Evolutionary conservation across 2,113 vertebrate species (phyloP), one percentile per base, ranked within the genome.

Genomic region (Chrysochloris asiatica): DNA sequence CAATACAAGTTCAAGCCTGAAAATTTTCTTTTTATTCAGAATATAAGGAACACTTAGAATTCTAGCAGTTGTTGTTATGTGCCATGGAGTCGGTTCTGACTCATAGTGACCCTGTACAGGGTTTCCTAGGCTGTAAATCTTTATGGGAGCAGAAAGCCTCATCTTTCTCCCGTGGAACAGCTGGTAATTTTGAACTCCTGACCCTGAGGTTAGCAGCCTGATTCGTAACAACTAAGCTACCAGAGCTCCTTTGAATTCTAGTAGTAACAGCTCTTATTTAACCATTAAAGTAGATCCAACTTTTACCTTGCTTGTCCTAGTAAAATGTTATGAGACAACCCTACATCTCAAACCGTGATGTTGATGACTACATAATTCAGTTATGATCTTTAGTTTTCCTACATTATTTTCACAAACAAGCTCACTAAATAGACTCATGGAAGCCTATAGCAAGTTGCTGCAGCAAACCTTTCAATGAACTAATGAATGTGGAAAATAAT

Each of bases 301-400:
- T 56, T 38, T 38, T 75, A 17, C 63, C 8, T 13, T 71, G 28
- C 11, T 22, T 33, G 38, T 59, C 41, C 33, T 77, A 22, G 22
- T 22, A 30, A 92, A 73, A 85, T 41, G 59, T 59, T 48, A 81
- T 14, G 17, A 45, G 54, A 11, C 67, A 33, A 12, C 45, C 19
- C n/a, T 59, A 19, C 8, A 13, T 85, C 80, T 88, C 48, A 41
- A 17, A 56, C 26, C 54, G 65, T n/a, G 43, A 36, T 59, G 89
- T 26, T 85, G 43, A 95, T 61, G 19, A 36, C 52, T 87, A 67
- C 85, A 80, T 89, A 90, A 82, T 82, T 85, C 54, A 65, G 4
- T n/a, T 52, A 48, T 90, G 36, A 75, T 81, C 63, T 54, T 81
- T 61, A 73, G 28, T 78, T 80, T 76, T 78, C n/a, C 24, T 75